These are phyloP conservation scores for Drosophila serrata DNA, from an alignment of 1,140 invertebrate species.

Conservation along the genomic window DNA sequence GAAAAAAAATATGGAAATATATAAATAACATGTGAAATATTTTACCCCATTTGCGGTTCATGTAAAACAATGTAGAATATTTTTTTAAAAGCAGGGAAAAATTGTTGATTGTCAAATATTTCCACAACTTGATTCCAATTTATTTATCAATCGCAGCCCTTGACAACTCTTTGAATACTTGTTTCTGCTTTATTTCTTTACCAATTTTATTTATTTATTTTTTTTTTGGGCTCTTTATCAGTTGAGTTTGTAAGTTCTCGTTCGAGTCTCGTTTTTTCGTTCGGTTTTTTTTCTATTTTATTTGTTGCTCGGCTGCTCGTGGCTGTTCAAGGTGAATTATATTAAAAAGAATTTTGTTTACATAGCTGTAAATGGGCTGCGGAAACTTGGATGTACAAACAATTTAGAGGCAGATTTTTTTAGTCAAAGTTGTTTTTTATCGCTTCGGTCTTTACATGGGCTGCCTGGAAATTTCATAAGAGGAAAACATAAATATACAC, in stretches of 20 bases:
- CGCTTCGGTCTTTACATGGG: constrained; percentile 38
- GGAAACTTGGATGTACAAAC: constrained; percentile 43
- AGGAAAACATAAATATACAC: constrained; percentile 47
- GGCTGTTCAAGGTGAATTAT: constrained; percentile 68
- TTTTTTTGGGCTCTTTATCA: constrained; percentile 35
- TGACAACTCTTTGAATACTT: constrained; percentile 44
- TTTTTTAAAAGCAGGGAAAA: background rate
- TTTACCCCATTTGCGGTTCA: constrained; percentile 33
- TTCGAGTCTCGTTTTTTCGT: constrained; percentile 22
- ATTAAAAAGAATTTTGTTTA: constrained; percentile 59
- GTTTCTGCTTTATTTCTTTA: constrained; percentile 7
- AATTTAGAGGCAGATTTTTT: constrained; percentile 22
- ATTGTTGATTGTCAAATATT: constrained; percentile 51
- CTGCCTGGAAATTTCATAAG: constrained; percentile 38
- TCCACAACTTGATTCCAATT: constrained; percentile 60
- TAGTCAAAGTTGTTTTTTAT: constrained; percentile 26
- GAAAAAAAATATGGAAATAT: constrained; percentile 14
- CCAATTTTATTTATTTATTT: too few relatives aligned
- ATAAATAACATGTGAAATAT: constrained; percentile 36
- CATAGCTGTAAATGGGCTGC: constrained; percentile 54
- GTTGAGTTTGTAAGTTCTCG: constrained; percentile 52
- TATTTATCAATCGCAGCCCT: constrained; percentile 62
- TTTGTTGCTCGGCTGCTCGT: background rate
- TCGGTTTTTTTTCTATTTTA: constrained; percentile 15
- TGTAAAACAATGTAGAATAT: constrained; percentile 45